These are phyloP conservation scores for Lamellibrachia luymesi DNA, from an alignment of 1,140 invertebrate species.

Conservation along the genomic window DNA sequence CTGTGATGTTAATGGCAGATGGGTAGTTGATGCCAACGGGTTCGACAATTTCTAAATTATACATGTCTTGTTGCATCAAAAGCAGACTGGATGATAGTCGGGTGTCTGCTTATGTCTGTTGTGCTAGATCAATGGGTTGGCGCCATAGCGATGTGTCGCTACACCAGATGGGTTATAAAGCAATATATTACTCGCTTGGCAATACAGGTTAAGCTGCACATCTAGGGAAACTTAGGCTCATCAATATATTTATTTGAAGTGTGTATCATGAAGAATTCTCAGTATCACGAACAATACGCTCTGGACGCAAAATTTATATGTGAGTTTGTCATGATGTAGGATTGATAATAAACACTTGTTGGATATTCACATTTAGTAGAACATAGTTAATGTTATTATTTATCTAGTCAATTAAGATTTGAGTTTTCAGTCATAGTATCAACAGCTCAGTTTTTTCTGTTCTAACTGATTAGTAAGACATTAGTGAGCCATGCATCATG, in stretches of 20 bases:
- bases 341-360: neutral
- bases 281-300: neutral
- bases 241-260: neutral
- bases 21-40: neutral
- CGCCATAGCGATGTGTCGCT: neutral
- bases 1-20: too few species aligned
- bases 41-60: slow-evolving; percentile 2
- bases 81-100: neutral
- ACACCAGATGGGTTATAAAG: neutral
- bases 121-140: neutral
- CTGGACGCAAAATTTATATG: neutral
- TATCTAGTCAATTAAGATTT: too few species aligned
- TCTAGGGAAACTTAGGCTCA: neutral
- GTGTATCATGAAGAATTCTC: neutral
- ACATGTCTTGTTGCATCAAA: neutral
- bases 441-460: too few species aligned
- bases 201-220: neutral
- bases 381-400: neutral
- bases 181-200: neutral
- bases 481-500: too few species aligned
- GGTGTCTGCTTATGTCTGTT: neutral
- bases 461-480: too few species aligned
- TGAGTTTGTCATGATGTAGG: neutral
- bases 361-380: neutral
- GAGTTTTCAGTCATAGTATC: too few species aligned